A percentile compares a stretch with the other conserved stretches of the same genome.
phyloP scores from a whole-genome alignment of 2,113 vertebrate species.

The Melanerpes formicivorus region DNA sequence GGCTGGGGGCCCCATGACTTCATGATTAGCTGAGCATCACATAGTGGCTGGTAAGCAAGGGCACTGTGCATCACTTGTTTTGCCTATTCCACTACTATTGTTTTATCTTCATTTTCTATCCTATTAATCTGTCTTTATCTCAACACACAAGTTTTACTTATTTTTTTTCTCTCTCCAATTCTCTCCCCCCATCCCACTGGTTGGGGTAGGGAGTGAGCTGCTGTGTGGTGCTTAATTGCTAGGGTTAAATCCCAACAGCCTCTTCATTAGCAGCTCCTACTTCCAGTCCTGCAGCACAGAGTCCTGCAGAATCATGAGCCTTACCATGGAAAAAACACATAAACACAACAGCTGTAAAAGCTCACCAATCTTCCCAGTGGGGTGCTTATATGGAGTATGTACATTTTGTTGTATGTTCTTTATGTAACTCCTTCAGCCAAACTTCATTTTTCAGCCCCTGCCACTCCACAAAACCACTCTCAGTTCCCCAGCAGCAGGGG shows the following conservation, averaged over 20 bases:
- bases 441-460: background rate
- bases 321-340: fast-evolving
- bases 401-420: background rate
- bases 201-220: background rate
- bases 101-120: no score
- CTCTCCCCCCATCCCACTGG: background rate
- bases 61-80: no score
- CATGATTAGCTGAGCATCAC: no score
- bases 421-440: background rate
- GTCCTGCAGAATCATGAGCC: background rate
- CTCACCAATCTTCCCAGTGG: background rate
- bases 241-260: background rate
- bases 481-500: background rate
- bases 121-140: no score
- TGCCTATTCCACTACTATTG: no score
- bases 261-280: background rate
- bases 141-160: no score
- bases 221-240: background rate
- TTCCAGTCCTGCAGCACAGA: background rate
- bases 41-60: no score
- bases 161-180: background rate
- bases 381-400: background rate
- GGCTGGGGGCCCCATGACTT: no score
- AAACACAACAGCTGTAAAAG: background rate
- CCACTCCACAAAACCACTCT: background rate